Percentiles rank a stretch among this genome's conserved stretches.
These are phyloP conservation scores for Pseudococcus jackbeardsleyi DNA, from an alignment of 2,888 invertebrate species.

Conservation along the genomic window DNA sequence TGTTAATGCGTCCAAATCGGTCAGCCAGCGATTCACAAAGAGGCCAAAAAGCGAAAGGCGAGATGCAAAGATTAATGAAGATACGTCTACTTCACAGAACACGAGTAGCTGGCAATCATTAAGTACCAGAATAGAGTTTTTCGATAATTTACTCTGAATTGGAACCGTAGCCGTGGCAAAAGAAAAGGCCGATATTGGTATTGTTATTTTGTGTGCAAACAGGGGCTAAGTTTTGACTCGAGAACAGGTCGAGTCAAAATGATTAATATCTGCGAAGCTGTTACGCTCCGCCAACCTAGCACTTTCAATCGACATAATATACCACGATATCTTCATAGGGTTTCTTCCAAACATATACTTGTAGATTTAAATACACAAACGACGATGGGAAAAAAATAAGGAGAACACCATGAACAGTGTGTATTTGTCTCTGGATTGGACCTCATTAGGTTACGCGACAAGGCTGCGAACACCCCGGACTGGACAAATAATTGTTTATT, in stretches of 20 bases:
- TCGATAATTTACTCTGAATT: conserved; percentile 23
- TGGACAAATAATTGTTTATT: conserved; percentile 1
- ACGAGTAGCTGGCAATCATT: conserved; percentile 35
- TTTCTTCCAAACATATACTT: background rate
- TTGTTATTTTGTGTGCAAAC: conserved; percentile 29
- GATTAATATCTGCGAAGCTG: conserved; percentile 3
- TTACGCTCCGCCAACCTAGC: background rate
- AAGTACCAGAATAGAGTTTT: conserved; percentile 22
- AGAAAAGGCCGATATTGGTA: conserved; percentile 11
- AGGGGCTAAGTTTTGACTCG: conserved; percentile 33
- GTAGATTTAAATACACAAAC: background rate
- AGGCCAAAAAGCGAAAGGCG: background rate
- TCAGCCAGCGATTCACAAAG: background rate
- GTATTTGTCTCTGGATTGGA: background rate
- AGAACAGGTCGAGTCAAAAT: conserved; percentile 15
- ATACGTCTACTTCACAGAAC: background rate
- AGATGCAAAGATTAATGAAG: conserved; percentile 29
- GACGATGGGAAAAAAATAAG: background rate
- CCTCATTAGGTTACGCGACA: background rate
- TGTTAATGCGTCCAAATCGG: background rate
- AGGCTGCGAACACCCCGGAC: background rate
- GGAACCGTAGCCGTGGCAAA: background rate
- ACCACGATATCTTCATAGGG: background rate
- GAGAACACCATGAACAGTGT: background rate
- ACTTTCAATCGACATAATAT: background rate